phyloP scores from a whole-genome alignment of 37 sponge, comb jelly and placozoan genomes.

The Dysidea cf. avara region DNA sequence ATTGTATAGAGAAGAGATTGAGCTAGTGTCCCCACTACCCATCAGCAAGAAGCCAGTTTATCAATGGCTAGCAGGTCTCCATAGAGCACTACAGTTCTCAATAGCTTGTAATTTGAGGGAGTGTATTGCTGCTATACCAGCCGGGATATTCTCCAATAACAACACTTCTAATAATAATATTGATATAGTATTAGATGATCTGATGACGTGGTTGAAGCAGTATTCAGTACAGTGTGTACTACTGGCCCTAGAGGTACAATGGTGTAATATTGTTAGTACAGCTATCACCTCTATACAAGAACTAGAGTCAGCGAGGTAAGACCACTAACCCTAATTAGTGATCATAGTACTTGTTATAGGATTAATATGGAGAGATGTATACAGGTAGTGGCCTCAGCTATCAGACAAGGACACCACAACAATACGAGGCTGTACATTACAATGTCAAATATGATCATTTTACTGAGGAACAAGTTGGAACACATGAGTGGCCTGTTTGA shows the following conservation, averaged over 20 bases:
- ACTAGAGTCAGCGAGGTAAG: conserved; percentile 15
- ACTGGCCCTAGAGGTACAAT: conserved; percentile 53
- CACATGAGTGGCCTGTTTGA: background rate
- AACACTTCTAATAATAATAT: background rate
- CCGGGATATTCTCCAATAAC: conserved; percentile 7
- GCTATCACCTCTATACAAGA: background rate
- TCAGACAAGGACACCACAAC: no score
- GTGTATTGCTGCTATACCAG: conserved; percentile 35
- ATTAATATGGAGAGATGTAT: no score
- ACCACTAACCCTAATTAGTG: no score
- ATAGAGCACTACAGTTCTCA: conserved; percentile 55
- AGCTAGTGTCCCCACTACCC: conserved; percentile 50
- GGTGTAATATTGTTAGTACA: conserved; percentile 16
- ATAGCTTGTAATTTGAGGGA: conserved; percentile 45
- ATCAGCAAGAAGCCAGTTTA: conserved; percentile 25
- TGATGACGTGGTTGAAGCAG: conserved; percentile 37
- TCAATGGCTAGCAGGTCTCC: conserved; percentile 63
- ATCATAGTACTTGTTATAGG: no score
- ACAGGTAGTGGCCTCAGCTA: no score
- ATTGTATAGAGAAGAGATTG: conserved; percentile 30
- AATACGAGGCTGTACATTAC: no score
- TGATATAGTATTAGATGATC: background rate
- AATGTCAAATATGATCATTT: conserved; percentile 12
- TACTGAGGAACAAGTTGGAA: conserved; percentile 32
- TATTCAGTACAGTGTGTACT: conserved; percentile 45